Base-by-base conservation (phyloP, 2,113 vertebrate genomes). In the Balaeniceps rex region DNA sequence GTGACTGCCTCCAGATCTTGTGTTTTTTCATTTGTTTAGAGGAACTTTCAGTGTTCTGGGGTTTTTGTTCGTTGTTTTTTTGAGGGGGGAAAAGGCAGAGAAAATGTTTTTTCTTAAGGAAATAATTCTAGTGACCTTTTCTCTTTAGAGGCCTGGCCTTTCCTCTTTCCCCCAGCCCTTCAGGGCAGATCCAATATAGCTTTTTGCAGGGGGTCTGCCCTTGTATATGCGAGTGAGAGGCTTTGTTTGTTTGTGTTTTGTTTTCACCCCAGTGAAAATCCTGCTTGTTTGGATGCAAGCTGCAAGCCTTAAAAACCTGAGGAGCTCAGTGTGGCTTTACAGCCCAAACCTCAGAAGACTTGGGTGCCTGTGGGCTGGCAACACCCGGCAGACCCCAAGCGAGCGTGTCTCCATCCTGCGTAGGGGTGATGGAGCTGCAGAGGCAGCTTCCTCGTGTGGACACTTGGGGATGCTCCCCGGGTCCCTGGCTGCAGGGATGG, bases 1-100 rank as follows among this genome's bases (percentile, higher is more conserved):
- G 94, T 89, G 84, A 94, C 75, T 91, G 69, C 83, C 51, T 92
- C 69, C 42, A 88, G 90, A 72, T 84, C 74, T 81, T 70, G 23
- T 23, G 21, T 2, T 54, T 38, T 49, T 25, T 61, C 11, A 40
- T 84, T 85, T 88, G 51, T 94, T 96, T 90, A 87, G 66, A 77
- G 63, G 16, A 83, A n/a, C 29, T 83, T 87, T 44, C 15, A 12
- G 11, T 18, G 23, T 79, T 46, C 5, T 71, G 34, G 46, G 33
- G 1, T n/a, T n/a, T 60, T 60, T 55, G 4, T 44, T 79, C 52
- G 14, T 28, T 60, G 2, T 44, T 34, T 71, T 71, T 92, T 83
- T 51, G 5, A 26, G 47, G 11, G 42, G 42, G 13, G 10, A 10
- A 47, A 40, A 49, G 55, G 11, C 18, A 66, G 25, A 52, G 4